These are phyloP conservation scores for Agrilus mali DNA, from an alignment of 2,888 invertebrate species.

Conservation along the genomic window DNA sequence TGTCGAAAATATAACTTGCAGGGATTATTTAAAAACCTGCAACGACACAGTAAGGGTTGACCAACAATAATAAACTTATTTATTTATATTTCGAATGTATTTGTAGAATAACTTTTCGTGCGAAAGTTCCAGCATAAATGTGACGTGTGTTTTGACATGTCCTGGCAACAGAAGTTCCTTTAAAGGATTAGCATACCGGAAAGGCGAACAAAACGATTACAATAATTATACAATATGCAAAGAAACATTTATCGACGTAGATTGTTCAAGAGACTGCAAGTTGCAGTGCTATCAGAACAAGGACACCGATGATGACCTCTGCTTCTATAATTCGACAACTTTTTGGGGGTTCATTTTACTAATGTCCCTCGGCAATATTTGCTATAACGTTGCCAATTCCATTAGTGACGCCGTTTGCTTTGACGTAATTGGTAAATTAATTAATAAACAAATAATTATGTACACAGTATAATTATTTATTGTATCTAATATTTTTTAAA, in stretches of 20 bases:
- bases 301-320: constrained; percentile 19
- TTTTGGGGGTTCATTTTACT: constrained; percentile 66
- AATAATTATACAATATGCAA: no score
- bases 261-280: no score
- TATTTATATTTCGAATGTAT: constrained; percentile 16
- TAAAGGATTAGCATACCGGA: no score
- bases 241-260: no score
- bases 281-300: constrained; percentile 22
- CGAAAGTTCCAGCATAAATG: no score
- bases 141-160: no score
- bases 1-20: not conserved
- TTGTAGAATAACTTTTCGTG: constrained; percentile 12
- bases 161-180: no score
- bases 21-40: no score
- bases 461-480: no score
- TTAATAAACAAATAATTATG: not conserved
- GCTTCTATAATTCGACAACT: constrained; percentile 44
- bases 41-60: no score
- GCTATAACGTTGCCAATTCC: constrained; percentile 74
- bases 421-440: constrained; percentile 59
- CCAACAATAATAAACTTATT: not conserved
- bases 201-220: no score
- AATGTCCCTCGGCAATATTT: constrained; percentile 62
- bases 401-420: constrained; percentile 86
- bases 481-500: constrained; percentile 25